Evolutionary conservation across 2,113 vertebrate genomes (phyloP).

Genomic region (Crotalus horridus): DNA sequence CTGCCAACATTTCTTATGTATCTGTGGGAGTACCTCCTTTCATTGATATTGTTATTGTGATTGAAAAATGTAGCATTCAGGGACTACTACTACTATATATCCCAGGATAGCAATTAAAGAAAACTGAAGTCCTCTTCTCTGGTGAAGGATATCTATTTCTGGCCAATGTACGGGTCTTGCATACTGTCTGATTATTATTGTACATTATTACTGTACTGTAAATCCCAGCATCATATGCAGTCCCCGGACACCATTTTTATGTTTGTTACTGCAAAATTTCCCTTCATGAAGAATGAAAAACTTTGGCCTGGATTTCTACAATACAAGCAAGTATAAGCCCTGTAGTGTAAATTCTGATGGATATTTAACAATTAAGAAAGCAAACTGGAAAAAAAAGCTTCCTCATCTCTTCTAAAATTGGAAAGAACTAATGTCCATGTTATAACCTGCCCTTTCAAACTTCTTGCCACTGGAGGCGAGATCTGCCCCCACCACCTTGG

Average conservation of each 20-base stretch:
- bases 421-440: background rate
- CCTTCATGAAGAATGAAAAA: background rate
- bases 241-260: background rate
- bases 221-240: background rate
- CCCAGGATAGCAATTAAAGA: background rate
- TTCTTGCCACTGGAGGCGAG: background rate
- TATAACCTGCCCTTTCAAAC: background rate
- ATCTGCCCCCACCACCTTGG: background rate
- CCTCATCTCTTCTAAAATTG: background rate
- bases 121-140: background rate
- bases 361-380: background rate
- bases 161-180: background rate
- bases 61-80: background rate
- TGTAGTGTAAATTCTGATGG: background rate
- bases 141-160: background rate
- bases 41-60: background rate
- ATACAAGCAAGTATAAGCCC: background rate
- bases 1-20: background rate
- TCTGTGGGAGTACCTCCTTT: background rate
- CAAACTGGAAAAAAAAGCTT: background rate
- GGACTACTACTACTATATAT: background rate
- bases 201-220: background rate
- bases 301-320: background rate
- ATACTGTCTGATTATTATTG: background rate
- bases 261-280: background rate